phyloP scores from a whole-genome alignment of 2,888 invertebrate genomes.

The Nomada hirtipes region DNA sequence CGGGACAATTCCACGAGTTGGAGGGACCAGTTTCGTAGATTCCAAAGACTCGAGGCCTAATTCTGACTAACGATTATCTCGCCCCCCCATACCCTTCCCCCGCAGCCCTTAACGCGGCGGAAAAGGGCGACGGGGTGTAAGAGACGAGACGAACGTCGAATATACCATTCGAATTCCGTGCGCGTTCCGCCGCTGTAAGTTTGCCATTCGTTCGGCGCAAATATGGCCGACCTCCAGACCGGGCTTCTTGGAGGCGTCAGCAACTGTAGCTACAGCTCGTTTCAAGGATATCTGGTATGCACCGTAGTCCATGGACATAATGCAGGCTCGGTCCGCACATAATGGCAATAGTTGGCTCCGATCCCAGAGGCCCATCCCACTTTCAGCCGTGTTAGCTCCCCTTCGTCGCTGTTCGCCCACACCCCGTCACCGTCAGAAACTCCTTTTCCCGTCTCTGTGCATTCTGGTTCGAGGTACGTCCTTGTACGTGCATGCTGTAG shows the following conservation, averaged over 20 bases:
- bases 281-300: slow-evolving; percentile 75
- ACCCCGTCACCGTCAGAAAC: background rate
- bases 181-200: slow-evolving; percentile 46
- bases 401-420: slow-evolving; percentile 11
- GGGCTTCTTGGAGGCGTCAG: slow-evolving; percentile 63
- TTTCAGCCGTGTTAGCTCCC: slow-evolving; percentile 62
- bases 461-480: slow-evolving; percentile 6
- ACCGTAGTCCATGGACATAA: slow-evolving; percentile 70
- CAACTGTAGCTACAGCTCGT: slow-evolving; percentile 68
- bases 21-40: slow-evolving; percentile 20
- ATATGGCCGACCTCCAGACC: slow-evolving; percentile 48
- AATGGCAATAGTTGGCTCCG: slow-evolving; percentile 77
- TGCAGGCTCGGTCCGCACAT: slow-evolving; percentile 71
- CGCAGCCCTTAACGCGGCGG: no score
- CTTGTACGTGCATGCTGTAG: slow-evolving; percentile 56
- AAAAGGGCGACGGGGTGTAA: slow-evolving; percentile 15
- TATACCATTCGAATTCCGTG: slow-evolving; percentile 61
- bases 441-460: slow-evolving; percentile 3
- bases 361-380: slow-evolving; percentile 70
- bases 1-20: background rate
- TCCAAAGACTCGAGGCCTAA: slow-evolving; percentile 34
- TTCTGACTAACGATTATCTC: slow-evolving; percentile 34
- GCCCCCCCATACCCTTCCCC: background rate
- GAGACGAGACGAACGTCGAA: slow-evolving; percentile 8
- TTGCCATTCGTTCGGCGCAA: slow-evolving; percentile 63